phyloP scores from a whole-genome alignment of 2,888 invertebrate species.

The Drosophila mulleri region DNA sequence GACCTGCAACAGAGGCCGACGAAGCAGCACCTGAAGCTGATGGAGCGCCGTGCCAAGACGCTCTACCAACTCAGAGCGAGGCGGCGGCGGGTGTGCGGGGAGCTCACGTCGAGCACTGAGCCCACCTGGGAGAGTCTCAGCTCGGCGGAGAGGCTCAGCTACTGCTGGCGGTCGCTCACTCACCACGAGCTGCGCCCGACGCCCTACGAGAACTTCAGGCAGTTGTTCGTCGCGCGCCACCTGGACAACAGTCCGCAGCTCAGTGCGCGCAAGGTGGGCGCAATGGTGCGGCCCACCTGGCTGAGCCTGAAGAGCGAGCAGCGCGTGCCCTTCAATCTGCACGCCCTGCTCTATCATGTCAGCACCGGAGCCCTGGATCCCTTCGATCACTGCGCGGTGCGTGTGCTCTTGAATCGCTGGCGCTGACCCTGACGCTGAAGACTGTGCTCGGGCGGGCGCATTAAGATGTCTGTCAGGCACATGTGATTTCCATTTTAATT shows the following conservation, averaged over 20 bases:
- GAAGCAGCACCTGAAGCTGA: background rate
- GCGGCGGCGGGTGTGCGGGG: background rate
- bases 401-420: constrained; percentile 47
- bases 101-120: accelerated
- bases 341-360: constrained; percentile 65
- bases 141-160: constrained; percentile 54
- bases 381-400: constrained; percentile 63
- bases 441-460: constrained; percentile 7
- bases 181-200: constrained; percentile 48
- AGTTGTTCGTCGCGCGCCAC: constrained; percentile 20
- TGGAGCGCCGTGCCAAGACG: constrained; percentile 36
- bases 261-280: background rate
- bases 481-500: constrained; percentile 48
- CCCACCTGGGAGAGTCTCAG: constrained; percentile 49
- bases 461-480: constrained; percentile 52
- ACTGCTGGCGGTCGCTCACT: constrained; percentile 66
- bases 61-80: constrained; percentile 21
- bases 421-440: constrained; percentile 42
- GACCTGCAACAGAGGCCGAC: background rate
- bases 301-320: constrained; percentile 33
- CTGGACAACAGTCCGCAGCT: background rate
- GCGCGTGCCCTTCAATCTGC: constrained; percentile 68
- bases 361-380: constrained; percentile 61
- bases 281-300: constrained; percentile 39
- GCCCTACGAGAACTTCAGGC: constrained; percentile 69